These are phyloP conservation scores for Thalassophryne amazonica DNA, from an alignment of 2,797 vertebrate species.

Conservation along the genomic window DNA sequence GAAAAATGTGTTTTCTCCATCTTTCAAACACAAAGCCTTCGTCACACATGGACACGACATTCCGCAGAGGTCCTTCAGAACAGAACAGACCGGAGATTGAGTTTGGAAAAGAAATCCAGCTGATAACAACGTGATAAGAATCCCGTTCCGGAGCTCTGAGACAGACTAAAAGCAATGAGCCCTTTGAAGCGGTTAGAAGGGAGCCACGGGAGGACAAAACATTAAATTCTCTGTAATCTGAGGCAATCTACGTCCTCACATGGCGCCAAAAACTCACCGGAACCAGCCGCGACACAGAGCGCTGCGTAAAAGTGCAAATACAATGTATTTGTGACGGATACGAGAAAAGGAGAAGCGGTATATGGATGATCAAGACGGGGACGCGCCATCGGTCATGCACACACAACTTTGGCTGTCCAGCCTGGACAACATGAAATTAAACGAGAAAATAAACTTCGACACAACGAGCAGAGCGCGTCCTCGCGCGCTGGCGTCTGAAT, in stretches of 20 bases:
- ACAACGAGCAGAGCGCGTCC: too few species aligned
- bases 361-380: too few species aligned
- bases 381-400: too few species aligned
- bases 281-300: conserved; percentile 13
- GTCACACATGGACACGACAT: too few species aligned
- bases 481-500: too few species aligned
- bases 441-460: too few species aligned
- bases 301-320: too few species aligned
- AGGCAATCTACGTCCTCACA: conserved; percentile 64
- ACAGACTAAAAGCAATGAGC: conserved; percentile 62
- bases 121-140: conserved; percentile 54
- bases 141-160: conserved; percentile 45
- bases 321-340: conserved; percentile 19
- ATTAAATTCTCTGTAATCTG: conserved; percentile 64
- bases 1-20: too few species aligned
- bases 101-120: background rate
- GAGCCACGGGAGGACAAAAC: conserved; percentile 63
- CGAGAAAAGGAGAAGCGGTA: conserved; percentile 14
- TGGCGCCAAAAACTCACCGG: conserved; percentile 39
- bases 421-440: too few species aligned
- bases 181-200: conserved; percentile 60
- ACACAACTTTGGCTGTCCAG: too few species aligned
- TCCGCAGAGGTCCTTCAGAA: too few species aligned
- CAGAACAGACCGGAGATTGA: conserved; percentile 14
- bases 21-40: background rate